These are phyloP conservation scores for Anguilla marmorata DNA, from an alignment of 2,797 vertebrate species.

Conservation along the genomic window DNA sequence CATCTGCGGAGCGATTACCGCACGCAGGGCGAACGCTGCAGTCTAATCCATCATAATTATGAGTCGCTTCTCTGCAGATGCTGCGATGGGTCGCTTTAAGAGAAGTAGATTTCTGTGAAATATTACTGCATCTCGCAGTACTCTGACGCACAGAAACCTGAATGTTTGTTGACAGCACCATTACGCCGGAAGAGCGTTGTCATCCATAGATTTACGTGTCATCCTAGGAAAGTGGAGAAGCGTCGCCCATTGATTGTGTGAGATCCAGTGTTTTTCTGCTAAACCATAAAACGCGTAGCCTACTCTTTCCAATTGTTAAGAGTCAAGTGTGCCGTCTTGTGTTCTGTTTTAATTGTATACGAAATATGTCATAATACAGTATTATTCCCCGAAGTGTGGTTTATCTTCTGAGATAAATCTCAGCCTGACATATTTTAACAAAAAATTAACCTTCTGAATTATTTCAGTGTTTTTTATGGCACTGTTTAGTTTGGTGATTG, in stretches of 20 bases:
- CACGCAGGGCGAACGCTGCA: conserved; percentile 72
- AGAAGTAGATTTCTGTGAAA: conserved; percentile 67
- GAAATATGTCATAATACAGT: neutral
- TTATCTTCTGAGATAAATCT: neutral
- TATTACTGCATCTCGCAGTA: conserved; percentile 21
- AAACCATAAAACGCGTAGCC: neutral
- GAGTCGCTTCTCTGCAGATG: conserved; percentile 77
- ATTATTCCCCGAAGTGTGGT: neutral
- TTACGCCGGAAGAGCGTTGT: conserved; percentile 31
- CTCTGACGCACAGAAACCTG: conserved; percentile 7
- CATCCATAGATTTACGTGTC: conserved; percentile 35
- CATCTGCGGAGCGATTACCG: conserved; percentile 86
- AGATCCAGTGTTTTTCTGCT: neutral
- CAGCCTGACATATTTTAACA: neutral
- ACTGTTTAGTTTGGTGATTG: neutral
- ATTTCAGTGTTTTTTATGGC: neutral
- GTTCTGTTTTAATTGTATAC: neutral
- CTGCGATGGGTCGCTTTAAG: conserved; percentile 51
- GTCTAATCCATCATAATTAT: conserved; percentile 91
- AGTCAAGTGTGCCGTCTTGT: neutral
- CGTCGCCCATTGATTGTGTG: neutral
- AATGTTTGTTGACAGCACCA: conserved; percentile 34
- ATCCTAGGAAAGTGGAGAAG: neutral
- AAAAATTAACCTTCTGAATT: neutral
- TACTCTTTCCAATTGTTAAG: neutral